Conservation (phyloP, 1,140 invertebrate genomes). For the Drosophila funebris region DNA sequence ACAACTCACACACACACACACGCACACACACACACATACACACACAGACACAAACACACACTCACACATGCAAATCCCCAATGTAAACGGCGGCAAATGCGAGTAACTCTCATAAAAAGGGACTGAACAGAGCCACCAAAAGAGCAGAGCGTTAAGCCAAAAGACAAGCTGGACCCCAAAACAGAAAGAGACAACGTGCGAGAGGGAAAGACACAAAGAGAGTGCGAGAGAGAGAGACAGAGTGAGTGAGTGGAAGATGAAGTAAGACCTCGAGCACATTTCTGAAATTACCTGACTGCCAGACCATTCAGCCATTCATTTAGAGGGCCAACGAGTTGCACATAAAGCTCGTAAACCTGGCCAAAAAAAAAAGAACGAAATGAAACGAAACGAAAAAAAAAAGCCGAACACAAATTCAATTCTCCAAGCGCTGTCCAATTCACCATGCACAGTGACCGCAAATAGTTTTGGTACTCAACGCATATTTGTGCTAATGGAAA, state of each 20-base stretch:
- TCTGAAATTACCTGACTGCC: constrained; percentile 73
- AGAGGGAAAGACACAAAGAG: neutral
- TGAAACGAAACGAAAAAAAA: neutral
- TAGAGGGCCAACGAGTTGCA: constrained; percentile 31
- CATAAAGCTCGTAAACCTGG: constrained; percentile 27
- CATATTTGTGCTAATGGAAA: constrained; percentile 36
- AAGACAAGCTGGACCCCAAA: constrained; percentile 57
- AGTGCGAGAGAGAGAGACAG: neutral
- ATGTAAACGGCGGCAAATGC: constrained; percentile 67
- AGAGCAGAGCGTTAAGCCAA: constrained; percentile 59
- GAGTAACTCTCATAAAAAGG: constrained; percentile 66
- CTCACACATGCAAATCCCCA: constrained; percentile 78
- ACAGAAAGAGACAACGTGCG: constrained; percentile 18
- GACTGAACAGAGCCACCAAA: constrained; percentile 54
- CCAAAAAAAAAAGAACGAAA: neutral
- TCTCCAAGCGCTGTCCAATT: constrained; percentile 25
- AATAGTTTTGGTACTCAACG: constrained; percentile 41
- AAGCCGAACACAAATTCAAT: constrained; percentile 30
- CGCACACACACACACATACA: neutral
- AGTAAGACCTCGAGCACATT: constrained; percentile 47
- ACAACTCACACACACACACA: constrained; percentile 9
- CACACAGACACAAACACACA: neutral
- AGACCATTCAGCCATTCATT: constrained; percentile 37
- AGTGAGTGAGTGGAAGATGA: neutral
- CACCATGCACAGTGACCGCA: constrained; percentile 24